Conservation (phyloP, 2,797 vertebrate genomes). For the Alectoris magna region DNA sequence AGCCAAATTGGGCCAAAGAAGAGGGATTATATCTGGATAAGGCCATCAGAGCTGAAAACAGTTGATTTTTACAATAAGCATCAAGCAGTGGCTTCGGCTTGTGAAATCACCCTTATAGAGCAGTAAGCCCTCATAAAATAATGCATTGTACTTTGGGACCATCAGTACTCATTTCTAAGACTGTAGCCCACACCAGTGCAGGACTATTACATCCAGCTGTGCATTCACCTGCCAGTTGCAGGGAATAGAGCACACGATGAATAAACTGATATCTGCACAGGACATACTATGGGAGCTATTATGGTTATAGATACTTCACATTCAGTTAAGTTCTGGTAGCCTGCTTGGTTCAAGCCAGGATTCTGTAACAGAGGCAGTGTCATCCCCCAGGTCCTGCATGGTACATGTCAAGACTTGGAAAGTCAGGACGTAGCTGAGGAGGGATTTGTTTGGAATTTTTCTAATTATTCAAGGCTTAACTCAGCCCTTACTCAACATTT, state of each 20-base stretch:
- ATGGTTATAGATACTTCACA: neutral
- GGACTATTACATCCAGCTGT: neutral
- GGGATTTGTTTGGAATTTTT: conserved; percentile 20
- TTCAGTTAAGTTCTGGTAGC: neutral
- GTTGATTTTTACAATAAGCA: neutral
- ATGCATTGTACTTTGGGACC: neutral
- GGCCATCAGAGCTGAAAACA: neutral
- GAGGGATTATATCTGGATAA: neutral
- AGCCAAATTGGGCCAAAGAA: neutral
- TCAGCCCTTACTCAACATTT: accelerated
- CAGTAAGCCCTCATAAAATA: neutral
- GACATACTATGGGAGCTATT: neutral
- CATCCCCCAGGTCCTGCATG: neutral
- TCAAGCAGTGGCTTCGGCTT: neutral
- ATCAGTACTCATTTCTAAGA: neutral
- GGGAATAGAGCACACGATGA: neutral
- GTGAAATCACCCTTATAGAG: neutral
- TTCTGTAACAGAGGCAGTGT: neutral
- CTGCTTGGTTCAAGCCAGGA: neutral
- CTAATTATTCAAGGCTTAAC: conserved; percentile 20
- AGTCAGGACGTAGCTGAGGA: neutral
- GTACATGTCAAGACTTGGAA: accelerated
- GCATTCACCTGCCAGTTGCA: neutral
- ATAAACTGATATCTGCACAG: accelerated
- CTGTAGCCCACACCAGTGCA: neutral